A percentile compares a stretch with the other conserved stretches of the same genome.
Evolutionary conservation across 2,113 vertebrate species (phyloP).

Genomic region (Malurus melanocephalus): DNA sequence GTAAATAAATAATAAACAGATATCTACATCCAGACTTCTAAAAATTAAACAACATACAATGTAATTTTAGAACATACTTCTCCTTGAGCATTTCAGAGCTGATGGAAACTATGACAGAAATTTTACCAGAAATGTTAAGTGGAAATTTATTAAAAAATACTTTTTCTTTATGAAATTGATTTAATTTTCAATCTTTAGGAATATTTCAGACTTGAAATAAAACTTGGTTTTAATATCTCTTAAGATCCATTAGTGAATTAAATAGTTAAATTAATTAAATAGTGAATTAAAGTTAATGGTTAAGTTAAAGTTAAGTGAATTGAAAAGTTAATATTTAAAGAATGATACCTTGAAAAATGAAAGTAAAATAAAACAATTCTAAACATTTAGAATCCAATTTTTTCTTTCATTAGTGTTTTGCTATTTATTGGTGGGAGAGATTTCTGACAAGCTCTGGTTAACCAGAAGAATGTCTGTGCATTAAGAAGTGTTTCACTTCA

Average conservation of each 20-base stretch:
- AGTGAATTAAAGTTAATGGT: too few relatives aligned
- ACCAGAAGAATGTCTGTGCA: rapidly evolving
- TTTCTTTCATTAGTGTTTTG: neutral
- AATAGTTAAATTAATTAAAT: neutral
- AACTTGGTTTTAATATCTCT: neutral
- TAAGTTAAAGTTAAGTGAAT: too few relatives aligned
- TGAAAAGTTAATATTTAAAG: neutral
- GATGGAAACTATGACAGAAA: neutral
- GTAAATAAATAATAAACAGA: neutral
- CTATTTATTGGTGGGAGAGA: neutral
- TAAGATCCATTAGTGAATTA: neutral
- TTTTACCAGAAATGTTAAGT: neutral
- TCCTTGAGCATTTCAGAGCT: neutral
- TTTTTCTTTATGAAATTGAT: neutral
- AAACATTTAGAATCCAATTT: neutral
- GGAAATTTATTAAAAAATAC: neutral
- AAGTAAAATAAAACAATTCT: neutral
- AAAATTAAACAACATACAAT: neutral
- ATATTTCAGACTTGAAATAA: neutral
- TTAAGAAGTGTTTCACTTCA: neutral
- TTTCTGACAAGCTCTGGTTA: neutral
- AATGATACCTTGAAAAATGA: neutral
- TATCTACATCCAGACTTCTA: neutral
- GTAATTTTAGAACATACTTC: neutral
- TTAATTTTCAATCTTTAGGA: neutral